Conservation (phyloP, 2,888 invertebrate species). For the Oxyscelio sp. region DNA sequence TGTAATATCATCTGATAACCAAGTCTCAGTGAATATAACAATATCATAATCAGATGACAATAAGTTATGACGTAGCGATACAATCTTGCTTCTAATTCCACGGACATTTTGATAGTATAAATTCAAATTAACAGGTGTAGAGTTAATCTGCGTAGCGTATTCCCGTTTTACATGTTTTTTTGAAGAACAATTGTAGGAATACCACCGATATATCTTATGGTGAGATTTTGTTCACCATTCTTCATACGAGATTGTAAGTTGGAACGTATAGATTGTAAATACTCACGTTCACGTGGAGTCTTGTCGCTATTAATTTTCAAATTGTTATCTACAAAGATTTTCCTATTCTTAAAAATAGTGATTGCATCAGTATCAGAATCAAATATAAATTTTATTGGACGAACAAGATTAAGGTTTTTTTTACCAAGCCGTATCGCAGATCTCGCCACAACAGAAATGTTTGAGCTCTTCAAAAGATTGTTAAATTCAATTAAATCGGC, state of each 20-base stretch:
- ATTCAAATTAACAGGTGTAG: background rate
- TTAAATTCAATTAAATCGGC: too few relatives aligned
- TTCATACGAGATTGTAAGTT: background rate
- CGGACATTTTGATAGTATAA: background rate
- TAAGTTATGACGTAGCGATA: background rate
- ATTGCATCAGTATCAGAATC: too few relatives aligned
- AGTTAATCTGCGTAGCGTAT: too few relatives aligned
- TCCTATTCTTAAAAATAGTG: background rate
- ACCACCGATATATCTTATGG: background rate
- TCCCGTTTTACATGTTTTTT: background rate
- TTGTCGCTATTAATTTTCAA: background rate
- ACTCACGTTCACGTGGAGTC: background rate
- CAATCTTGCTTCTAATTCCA: background rate
- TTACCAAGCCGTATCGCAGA: too few relatives aligned
- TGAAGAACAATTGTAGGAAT: background rate
- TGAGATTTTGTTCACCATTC: background rate
- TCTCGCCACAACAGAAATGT: too few relatives aligned
- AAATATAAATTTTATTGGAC: too few relatives aligned
- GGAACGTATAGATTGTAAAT: background rate
- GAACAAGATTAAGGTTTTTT: too few relatives aligned
- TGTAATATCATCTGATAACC: background rate
- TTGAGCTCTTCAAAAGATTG: too few relatives aligned
- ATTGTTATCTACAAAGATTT: background rate
- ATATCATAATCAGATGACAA: background rate
- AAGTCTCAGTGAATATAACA: background rate